Evolutionary conservation across 2,797 vertebrate genomes (phyloP).

Genomic region (Notamacropus eugenii): DNA sequence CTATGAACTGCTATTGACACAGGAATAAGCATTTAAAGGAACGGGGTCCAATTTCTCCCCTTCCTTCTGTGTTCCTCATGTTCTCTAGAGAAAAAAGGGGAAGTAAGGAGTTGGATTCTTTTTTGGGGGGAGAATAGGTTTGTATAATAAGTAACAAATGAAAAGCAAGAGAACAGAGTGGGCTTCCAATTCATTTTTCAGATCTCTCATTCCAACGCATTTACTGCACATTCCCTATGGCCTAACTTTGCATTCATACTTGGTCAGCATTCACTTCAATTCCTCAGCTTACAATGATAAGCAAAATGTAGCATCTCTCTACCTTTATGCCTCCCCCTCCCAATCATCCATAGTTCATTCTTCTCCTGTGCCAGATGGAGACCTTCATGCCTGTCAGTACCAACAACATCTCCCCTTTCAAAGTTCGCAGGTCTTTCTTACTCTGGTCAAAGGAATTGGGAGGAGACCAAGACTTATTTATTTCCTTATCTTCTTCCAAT

Average conservation of each 20-base stretch:
- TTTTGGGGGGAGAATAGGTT: not conserved
- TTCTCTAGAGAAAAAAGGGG: not conserved
- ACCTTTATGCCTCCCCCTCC: not conserved
- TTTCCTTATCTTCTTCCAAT: not conserved
- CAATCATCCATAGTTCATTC: not conserved
- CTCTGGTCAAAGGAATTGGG: not conserved
- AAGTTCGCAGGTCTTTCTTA: not conserved
- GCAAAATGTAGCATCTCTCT: not conserved
- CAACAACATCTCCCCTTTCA: not conserved
- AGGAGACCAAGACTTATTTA: not conserved
- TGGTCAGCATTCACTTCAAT: not conserved
- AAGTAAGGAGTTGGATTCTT: not conserved
- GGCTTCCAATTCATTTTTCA: not conserved
- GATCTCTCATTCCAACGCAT: not conserved
- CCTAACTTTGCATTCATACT: not conserved
- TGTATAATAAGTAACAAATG: not conserved
- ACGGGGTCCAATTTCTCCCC: not conserved
- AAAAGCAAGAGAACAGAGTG: not conserved
- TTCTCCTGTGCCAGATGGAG: not conserved
- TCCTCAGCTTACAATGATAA: not conserved
- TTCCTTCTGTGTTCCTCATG: not conserved
- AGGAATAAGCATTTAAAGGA: not conserved
- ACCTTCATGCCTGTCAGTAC: not conserved
- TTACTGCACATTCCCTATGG: not conserved
- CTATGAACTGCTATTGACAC: not conserved